Percentiles rank a stretch among this genome's conserved stretches.
phyloP scores from a whole-genome alignment of 37 sponge, comb jelly and placozoan species.

The Theonella swinhoei region DNA sequence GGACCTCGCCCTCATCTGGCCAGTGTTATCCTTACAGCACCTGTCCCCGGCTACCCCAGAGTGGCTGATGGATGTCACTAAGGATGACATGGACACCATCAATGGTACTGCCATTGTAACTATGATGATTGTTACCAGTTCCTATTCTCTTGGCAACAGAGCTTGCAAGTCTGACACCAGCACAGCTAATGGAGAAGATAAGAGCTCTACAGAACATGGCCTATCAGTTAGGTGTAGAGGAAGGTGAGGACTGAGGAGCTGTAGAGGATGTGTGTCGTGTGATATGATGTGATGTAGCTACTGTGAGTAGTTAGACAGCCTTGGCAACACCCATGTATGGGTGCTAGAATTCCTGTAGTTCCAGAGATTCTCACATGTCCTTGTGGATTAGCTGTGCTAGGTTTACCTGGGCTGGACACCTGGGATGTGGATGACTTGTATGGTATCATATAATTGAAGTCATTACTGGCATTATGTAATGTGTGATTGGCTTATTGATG shows the following conservation, averaged over 20 bases:
- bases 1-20: neutral
- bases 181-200: conserved; percentile 76
- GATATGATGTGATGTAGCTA: neutral
- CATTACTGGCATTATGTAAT: no score
- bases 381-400: no score
- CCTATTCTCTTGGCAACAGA: conserved; percentile 19
- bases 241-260: conserved; percentile 37
- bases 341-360: no score
- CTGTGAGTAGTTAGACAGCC: no score
- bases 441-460: no score
- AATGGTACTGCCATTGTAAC: conserved; percentile 28
- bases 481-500: no score
- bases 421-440: no score
- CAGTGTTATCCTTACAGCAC: conserved; percentile 7
- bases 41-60: conserved; percentile 58
- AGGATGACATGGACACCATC: conserved; percentile 39
- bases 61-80: conserved; percentile 46
- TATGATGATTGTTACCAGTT: neutral
- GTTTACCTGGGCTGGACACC: no score
- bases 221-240: conserved; percentile 73
- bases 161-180: conserved; percentile 64
- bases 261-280: neutral
- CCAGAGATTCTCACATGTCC: no score
- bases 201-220: conserved; percentile 72
- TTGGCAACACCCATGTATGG: no score